These are phyloP conservation scores for Strigamia maritima DNA, from an alignment of 2,888 invertebrate genomes.

Conservation along the genomic window DNA sequence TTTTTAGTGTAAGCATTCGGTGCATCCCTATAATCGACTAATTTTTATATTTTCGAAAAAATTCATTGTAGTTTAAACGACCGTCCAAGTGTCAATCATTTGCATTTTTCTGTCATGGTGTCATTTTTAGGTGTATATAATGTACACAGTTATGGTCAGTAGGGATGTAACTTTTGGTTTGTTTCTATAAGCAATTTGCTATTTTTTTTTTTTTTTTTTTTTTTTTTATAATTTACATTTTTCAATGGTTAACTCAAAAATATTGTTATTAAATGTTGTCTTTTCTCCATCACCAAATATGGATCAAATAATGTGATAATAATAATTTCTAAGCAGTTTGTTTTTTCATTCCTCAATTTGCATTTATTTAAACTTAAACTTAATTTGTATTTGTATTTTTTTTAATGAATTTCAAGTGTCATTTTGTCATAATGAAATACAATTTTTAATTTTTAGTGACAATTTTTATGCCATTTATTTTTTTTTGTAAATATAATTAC, in stretches of 20 bases:
- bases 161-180: constrained; percentile 6
- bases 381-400: background rate
- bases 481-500: background rate
- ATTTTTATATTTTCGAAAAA: background rate
- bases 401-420: background rate
- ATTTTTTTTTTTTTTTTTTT: background rate
- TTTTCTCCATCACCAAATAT: constrained; percentile 10
- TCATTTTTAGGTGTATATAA: background rate
- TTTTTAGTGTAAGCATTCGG: too few relatives aligned
- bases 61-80: constrained; percentile 13
- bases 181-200: background rate
- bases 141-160: background rate
- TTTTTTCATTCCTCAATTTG: background rate
- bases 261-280: background rate
- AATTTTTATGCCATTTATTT: background rate
- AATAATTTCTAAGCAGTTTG: background rate
- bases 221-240: background rate
- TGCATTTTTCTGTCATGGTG: background rate
- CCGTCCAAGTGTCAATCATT: constrained; percentile 25
- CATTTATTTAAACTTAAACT: background rate
- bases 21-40: background rate
- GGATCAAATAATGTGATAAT: constrained; percentile 24
- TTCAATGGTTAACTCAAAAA: background rate
- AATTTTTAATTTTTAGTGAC: background rate
- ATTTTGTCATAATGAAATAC: background rate